phyloP scores from a whole-genome alignment of 2,888 invertebrate species.

The Dynastes hyllus region DNA sequence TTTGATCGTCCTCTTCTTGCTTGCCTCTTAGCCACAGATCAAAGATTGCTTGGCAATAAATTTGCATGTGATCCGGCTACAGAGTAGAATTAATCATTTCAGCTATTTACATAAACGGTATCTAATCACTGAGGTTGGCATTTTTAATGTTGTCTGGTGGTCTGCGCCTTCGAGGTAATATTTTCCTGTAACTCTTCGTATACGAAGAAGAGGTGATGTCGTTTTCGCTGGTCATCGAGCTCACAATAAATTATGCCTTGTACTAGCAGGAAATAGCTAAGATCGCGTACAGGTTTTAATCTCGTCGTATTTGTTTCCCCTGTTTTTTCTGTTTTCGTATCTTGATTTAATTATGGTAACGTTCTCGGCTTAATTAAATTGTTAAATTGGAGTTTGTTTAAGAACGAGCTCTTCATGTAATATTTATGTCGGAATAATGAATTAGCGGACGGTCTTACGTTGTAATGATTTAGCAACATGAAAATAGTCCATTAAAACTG shows the following conservation, averaged over 20 bases:
- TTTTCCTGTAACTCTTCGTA: constrained; percentile 24
- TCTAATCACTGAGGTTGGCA: constrained; percentile 38
- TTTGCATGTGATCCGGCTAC: constrained; percentile 37
- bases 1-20: constrained; percentile 28
- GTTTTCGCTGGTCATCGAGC: constrained; percentile 25
- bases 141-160: constrained; percentile 46
- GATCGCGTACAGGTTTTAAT: constrained; percentile 1
- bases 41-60: constrained; percentile 38
- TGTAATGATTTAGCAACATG: constrained; percentile 40
- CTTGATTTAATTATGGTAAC: constrained; percentile 25
- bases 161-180: constrained; percentile 19
- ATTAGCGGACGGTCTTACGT: constrained; percentile 5
- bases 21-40: constrained; percentile 32
- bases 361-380: constrained; percentile 37
- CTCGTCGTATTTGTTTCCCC: not conserved
- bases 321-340: constrained; percentile 25
- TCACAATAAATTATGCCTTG: constrained; percentile 21
- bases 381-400: constrained; percentile 43
- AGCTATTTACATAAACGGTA: constrained; percentile 46
- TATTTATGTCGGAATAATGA: constrained; percentile 27
- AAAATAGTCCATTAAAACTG: constrained; percentile 27
- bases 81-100: constrained; percentile 41
- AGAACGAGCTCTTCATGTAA: constrained; percentile 32
- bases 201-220: constrained; percentile 3
- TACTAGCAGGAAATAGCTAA: constrained; percentile 31